phyloP scores from a whole-genome alignment of 2,797 vertebrate species.

The Echeneis naucrates region DNA sequence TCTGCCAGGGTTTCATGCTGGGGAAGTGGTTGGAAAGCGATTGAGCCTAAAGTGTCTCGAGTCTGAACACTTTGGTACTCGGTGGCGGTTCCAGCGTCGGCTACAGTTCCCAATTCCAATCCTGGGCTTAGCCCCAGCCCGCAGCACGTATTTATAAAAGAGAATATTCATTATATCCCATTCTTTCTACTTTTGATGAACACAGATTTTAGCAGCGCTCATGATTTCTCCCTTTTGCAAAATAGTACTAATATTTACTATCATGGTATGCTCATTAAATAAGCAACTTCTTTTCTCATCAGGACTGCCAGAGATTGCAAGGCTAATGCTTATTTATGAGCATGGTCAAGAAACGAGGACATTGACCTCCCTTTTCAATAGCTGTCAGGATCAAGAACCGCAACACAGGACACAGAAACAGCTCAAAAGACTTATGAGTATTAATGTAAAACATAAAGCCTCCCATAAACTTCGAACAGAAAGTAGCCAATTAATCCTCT shows the following conservation, averaged over 20 bases:
- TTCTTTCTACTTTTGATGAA: constrained; percentile 53
- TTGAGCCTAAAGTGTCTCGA: constrained; percentile 54
- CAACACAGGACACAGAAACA: constrained; percentile 31
- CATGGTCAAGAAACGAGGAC: constrained; percentile 63
- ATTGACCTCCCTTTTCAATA: constrained; percentile 67
- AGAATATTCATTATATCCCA: constrained; percentile 42
- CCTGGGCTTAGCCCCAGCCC: constrained; percentile 24
- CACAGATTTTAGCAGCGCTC: constrained; percentile 35
- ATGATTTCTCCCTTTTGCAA: constrained; percentile 36
- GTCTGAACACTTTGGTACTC: constrained; percentile 49
- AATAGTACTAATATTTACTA: constrained; percentile 58
- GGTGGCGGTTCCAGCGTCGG: constrained; percentile 28
- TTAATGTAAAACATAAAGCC: constrained; percentile 54
- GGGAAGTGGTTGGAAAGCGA: constrained; percentile 67
- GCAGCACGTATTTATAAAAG: constrained; percentile 20
- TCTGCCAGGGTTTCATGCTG: constrained; percentile 71
- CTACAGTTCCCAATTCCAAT: constrained; percentile 46
- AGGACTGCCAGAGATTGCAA: constrained; percentile 36
- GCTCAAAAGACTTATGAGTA: constrained; percentile 52
- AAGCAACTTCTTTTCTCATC: constrained; percentile 32
- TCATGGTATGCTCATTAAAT: constrained; percentile 59
- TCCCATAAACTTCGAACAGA: constrained; percentile 63
- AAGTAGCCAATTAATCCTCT: constrained; percentile 66
- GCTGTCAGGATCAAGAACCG: constrained; percentile 69
- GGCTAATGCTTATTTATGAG: constrained; percentile 77